Evolutionary conservation across 2,888 invertebrate genomes (phyloP), one percentile per base, ranked within the genome.

Genomic region (Leptogaster cylindrica): DNA sequence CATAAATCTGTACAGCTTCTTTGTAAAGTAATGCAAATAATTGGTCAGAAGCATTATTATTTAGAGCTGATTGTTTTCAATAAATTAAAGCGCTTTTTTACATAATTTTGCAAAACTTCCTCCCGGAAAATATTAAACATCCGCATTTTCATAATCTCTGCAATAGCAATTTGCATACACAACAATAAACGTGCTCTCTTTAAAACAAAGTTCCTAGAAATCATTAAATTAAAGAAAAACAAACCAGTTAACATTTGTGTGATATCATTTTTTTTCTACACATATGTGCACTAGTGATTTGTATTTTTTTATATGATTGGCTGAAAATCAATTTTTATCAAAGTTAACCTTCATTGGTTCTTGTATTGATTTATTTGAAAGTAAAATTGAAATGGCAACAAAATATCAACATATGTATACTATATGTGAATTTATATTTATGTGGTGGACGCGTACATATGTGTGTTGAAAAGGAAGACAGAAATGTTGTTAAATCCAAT

Each of bases 121-220:
- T 55, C 39, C n/a, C n/a, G n/a, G n/a, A n/a, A n/a, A n/a, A n/a
- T n/a, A n/a, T n/a, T n/a, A n/a, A 18, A 69, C 67, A 69, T 65
- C 65, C 55, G 64, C 69, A 70, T 66, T 61, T 65, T 66, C 68
- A 68, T 67, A 18, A 39, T 58, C 61, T 61, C 41, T 44, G 41
- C 61, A 58, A 50, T 48, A 28, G 27, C 50, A 16, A 67, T 52
- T 31, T 55, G 44, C 41, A 61, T 27, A 61, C 28, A 44, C 41
- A 20, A 58, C 58, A 58, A 58, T 14, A 33, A 58, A 12, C 25
- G 28, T 58, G 41, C 25, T 58, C 58, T 58, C 23, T 41, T 23
- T 52, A 52, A n/a, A n/a, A 33, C 16, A 28, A 46, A 52, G 6
- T n/a, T 20, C 16, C 16, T 31, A 31, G 33, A 55, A 20, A 46